Conservation (phyloP, 2,888 invertebrate genomes). For the Drosophila sordidula region DNA sequence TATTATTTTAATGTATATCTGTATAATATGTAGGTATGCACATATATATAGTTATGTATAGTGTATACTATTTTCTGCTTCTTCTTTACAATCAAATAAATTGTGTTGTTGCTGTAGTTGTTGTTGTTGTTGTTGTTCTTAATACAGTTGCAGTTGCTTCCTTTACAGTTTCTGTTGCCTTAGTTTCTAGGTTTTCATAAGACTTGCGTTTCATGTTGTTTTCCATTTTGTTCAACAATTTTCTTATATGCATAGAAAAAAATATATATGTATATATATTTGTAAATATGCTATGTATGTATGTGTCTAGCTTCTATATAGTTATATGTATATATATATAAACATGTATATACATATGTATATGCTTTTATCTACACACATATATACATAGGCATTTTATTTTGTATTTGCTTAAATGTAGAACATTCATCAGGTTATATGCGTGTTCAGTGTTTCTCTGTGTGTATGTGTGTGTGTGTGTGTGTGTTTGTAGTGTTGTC, state of each 20-base stretch:
- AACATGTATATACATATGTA: constrained; percentile 16
- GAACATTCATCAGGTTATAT: constrained; percentile 30
- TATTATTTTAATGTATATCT: constrained; percentile 32
- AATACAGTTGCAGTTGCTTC: constrained; percentile 35
- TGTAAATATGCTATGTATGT: constrained; percentile 34
- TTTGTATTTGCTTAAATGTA: constrained; percentile 23
- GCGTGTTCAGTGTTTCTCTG: constrained; percentile 18
- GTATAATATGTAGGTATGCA: constrained; percentile 23
- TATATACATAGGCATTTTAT: constrained; percentile 28
- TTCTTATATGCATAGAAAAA: constrained; percentile 66
- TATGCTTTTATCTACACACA: constrained; percentile 11
- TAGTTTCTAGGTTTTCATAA: constrained; percentile 85
- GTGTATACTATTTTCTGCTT: constrained; percentile 6
- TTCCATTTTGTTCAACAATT: constrained; percentile 74
- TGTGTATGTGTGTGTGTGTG: not conserved
- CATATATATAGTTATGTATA: constrained; percentile 11
- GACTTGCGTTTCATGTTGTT: constrained; percentile 85
- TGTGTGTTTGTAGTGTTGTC: constrained; percentile 35
- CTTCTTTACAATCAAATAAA: constrained; percentile 18
- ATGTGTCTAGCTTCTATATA: constrained; percentile 32
- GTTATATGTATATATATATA: constrained; percentile 5
- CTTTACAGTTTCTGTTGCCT: constrained; percentile 72
- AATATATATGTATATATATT: constrained; percentile 49
- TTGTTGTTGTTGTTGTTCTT: constrained; percentile 3
- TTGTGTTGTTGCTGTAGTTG: constrained; percentile 19